phyloP scores from a whole-genome alignment of 2,113 vertebrate species.

The Burhinus oedicnemus region DNA sequence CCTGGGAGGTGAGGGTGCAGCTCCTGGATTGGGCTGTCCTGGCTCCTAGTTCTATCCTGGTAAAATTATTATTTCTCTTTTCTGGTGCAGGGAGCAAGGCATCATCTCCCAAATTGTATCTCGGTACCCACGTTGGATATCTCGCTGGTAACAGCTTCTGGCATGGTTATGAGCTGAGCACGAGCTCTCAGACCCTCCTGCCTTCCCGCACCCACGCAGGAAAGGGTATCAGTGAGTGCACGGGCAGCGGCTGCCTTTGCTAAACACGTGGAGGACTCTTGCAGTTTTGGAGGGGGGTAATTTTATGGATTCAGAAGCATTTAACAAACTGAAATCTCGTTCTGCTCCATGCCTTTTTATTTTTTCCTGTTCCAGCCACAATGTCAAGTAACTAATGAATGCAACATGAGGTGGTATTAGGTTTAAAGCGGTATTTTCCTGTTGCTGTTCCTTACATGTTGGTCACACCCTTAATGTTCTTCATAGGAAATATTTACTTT shows the following conservation, averaged over 20 bases:
- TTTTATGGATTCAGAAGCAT: neutral
- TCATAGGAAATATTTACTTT: slow-evolving; percentile 67
- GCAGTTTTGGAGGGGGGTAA: neutral
- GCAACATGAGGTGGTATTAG: slow-evolving; percentile 42
- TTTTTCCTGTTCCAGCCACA: neutral
- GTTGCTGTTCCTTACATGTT: slow-evolving; percentile 46
- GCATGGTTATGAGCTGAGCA: neutral
- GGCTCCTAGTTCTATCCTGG: neutral
- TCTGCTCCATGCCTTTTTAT: neutral
- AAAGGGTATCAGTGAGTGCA: accelerated
- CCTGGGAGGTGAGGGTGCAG: neutral
- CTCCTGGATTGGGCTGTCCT: neutral
- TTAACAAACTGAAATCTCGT: neutral
- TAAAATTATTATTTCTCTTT: neutral
- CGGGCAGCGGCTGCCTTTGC: neutral
- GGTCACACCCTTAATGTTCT: slow-evolving; percentile 55
- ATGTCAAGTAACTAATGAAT: slow-evolving; percentile 50
- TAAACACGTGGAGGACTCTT: accelerated
- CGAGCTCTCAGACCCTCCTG: neutral
- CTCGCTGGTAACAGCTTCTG: neutral
- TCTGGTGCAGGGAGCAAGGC: neutral
- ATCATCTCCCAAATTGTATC: neutral
- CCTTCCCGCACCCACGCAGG: neutral
- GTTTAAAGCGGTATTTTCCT: slow-evolving; percentile 57
- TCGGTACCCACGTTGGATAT: accelerated